Evolutionary conservation across 2,888 invertebrate genomes (phyloP).

Genomic region (Nymphalis polychloros): DNA sequence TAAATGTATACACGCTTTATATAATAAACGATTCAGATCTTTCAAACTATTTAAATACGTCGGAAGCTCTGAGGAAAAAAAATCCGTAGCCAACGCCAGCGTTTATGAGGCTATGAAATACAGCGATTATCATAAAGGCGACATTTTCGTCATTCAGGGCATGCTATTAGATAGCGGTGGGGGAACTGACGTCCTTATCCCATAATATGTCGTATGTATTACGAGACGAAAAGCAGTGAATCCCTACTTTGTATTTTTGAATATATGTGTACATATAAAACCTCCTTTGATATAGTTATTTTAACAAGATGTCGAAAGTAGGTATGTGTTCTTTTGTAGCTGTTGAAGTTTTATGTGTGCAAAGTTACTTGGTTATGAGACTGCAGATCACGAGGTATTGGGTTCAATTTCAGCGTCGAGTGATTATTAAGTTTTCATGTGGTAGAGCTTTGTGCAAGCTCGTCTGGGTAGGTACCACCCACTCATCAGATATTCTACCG

Average conservation of each 20-base stretch:
- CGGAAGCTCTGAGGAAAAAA: conserved; percentile 14
- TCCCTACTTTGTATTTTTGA: conserved; percentile 5
- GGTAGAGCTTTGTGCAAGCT: too few relatives aligned
- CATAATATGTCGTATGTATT: conserved; percentile 17
- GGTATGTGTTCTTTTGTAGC: background rate
- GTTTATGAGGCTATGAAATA: conserved; percentile 68
- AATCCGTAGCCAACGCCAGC: conserved; percentile 34
- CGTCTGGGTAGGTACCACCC: too few relatives aligned
- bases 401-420: too few relatives aligned
- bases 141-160: conserved; percentile 65
- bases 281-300: conserved; percentile 7
- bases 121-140: conserved; percentile 72
- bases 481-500: too few relatives aligned
- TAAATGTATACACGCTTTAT: too few relatives aligned
- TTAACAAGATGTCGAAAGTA: conserved; percentile 2
- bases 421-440: too few relatives aligned
- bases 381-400: too few relatives aligned
- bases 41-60: conserved; percentile 11
- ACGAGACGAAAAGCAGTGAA: conserved; percentile 9
- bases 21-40: background rate
- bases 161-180: conserved; percentile 41
- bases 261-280: conserved; percentile 10
- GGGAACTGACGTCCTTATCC: conserved; percentile 30
- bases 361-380: too few relatives aligned
- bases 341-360: background rate